Evolutionary conservation across 2,888 invertebrate species (phyloP).

Genomic region (Drosophila paramelanica): DNA sequence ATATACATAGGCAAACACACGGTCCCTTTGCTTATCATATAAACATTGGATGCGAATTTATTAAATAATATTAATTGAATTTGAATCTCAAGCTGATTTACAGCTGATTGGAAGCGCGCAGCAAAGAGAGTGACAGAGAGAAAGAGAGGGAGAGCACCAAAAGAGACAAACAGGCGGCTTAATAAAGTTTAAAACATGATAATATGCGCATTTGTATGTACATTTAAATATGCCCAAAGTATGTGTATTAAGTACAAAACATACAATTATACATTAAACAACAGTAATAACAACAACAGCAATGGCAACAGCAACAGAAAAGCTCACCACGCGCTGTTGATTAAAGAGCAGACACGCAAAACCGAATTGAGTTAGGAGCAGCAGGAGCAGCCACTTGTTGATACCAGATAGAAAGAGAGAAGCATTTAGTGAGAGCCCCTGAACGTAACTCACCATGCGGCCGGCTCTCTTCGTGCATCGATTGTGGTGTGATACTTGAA

Average conservation of each 20-base stretch:
- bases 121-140: constrained; percentile 5
- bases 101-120: constrained; percentile 64
- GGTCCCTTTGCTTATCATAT: constrained; percentile 35
- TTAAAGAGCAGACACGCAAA: constrained; percentile 59
- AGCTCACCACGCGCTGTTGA: constrained; percentile 68
- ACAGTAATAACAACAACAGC: constrained; percentile 9
- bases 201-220: neutral
- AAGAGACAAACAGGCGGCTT: too few relatives aligned
- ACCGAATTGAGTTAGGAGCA: constrained; percentile 71
- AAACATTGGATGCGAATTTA: constrained; percentile 56
- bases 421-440: neutral
- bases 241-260: constrained; percentile 41
- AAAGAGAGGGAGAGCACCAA: constrained; percentile 9
- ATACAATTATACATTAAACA: constrained; percentile 35
- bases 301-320: constrained; percentile 3
- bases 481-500: constrained; percentile 54
- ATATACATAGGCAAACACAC: constrained; percentile 9
- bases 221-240: neutral
- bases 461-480: constrained; percentile 47
- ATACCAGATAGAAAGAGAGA: constrained; percentile 40
- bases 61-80: constrained; percentile 69
- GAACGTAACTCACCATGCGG: constrained; percentile 58
- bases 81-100: constrained; percentile 49
- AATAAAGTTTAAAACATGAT: too few relatives aligned
- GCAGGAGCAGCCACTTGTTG: constrained; percentile 67